Conservation (phyloP, 2,888 invertebrate genomes). For the Zele albiditarsus region DNA sequence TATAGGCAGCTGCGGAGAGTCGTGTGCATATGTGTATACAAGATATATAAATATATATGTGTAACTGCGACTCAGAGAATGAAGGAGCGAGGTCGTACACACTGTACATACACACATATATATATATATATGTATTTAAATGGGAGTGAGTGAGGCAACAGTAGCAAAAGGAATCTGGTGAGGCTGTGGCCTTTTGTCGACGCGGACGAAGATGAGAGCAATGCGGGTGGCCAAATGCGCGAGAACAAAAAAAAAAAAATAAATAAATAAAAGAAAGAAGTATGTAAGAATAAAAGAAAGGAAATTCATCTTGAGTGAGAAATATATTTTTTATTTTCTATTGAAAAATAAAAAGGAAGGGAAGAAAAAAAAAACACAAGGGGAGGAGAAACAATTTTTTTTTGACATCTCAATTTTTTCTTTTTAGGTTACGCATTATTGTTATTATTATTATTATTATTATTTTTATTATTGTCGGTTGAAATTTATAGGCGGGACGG, state of each 20-base stretch:
- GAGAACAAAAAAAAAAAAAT: conserved; percentile 16
- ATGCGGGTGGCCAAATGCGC: conserved; percentile 31
- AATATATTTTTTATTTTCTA: not conserved
- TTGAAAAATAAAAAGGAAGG: not conserved
- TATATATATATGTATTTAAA: not conserved
- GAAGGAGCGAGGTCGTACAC: conserved; percentile 1
- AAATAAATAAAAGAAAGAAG: not conserved
- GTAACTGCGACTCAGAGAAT: not conserved
- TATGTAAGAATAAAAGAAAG: conserved; percentile 10
- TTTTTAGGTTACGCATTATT: not conserved
- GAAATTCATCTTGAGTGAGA: not conserved
- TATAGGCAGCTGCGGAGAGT: conserved; percentile 2
- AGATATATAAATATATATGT: not conserved
- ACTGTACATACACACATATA: not conserved
- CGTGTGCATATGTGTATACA: conserved; percentile 1
- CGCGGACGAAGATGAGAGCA: conserved; percentile 13
- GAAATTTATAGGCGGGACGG: not conserved
- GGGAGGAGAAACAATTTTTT: not conserved
- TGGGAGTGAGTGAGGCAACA: not conserved
- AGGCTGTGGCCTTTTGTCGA: conserved; percentile 14
- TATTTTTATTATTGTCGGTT: not conserved
- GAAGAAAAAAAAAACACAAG: not conserved
- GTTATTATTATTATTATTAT: not conserved
- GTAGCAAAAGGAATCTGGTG: conserved; percentile 10
- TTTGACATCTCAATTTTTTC: not conserved